These are phyloP conservation scores for Idaea dimidiata DNA, from an alignment of 2,888 invertebrate genomes.

Conservation along the genomic window DNA sequence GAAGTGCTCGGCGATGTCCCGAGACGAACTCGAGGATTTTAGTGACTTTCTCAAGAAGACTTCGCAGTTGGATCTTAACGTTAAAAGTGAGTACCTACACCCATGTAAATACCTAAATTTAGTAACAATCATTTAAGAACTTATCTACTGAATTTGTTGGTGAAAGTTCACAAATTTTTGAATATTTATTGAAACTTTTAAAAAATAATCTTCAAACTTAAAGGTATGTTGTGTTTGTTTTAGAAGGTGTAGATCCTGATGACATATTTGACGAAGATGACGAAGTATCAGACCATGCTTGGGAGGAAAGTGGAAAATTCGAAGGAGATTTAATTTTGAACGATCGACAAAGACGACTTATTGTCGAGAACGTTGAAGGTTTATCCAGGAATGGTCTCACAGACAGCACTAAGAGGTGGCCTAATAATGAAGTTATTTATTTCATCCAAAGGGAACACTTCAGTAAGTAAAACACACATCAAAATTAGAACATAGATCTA, in stretches of 20 bases:
- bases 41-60: constrained; percentile 63
- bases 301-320: constrained; percentile 77
- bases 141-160: not conserved
- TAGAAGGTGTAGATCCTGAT: constrained; percentile 53
- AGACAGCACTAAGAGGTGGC: constrained; percentile 72
- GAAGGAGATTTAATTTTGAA: constrained; percentile 77
- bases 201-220: not conserved
- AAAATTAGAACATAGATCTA: too few species aligned
- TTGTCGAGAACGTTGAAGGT: constrained; percentile 68
- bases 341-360: constrained; percentile 64
- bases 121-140: not conserved
- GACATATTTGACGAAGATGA: constrained; percentile 59
- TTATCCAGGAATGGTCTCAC: constrained; percentile 68
- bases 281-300: constrained; percentile 61
- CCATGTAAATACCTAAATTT: not conserved
- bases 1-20: constrained; percentile 59
- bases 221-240: constrained; percentile 12
- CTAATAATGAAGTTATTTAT: constrained; percentile 69
- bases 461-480: constrained; percentile 49
- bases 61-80: constrained; percentile 64
- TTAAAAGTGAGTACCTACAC: constrained; percentile 62
- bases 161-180: not conserved
- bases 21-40: constrained; percentile 67
- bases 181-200: not conserved
- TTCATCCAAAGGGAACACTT: constrained; percentile 72